A percentile compares a stretch with the other conserved stretches of the same genome.
These are phyloP conservation scores for Podarcis cretensis DNA, from an alignment of 2,113 vertebrate species.

Conservation along the genomic window DNA sequence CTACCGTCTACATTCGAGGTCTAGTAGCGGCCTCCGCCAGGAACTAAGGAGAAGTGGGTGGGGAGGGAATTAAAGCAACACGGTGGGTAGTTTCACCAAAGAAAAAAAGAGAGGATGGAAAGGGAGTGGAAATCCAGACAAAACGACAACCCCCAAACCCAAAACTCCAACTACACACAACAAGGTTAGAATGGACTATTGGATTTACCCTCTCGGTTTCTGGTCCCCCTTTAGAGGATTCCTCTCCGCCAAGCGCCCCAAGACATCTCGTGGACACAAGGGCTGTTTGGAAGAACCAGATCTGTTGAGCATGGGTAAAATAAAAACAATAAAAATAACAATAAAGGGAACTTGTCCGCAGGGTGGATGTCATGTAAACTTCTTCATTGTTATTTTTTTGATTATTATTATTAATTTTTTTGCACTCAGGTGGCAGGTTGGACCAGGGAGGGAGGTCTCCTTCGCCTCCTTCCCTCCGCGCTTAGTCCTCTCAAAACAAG, in stretches of 20 bases:
- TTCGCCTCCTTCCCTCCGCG: constrained; percentile 34
- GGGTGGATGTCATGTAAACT: constrained; percentile 76
- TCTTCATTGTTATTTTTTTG: constrained; percentile 44
- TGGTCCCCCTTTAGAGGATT: constrained; percentile 73
- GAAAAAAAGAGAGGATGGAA: constrained; percentile 15
- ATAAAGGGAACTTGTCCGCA: constrained; percentile 76
- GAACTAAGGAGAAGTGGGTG: constrained; percentile 5
- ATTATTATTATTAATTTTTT: neutral
- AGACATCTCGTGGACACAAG: constrained; percentile 79
- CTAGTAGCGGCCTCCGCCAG: constrained; percentile 60
- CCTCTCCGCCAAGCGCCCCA: constrained; percentile 76
- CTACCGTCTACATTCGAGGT: constrained; percentile 72
- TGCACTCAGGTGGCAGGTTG: constrained; percentile 66
- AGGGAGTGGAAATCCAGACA: neutral
- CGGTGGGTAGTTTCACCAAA: too few species aligned
- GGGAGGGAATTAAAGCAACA: neutral
- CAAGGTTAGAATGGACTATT: constrained; percentile 71
- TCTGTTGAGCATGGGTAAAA: constrained; percentile 55
- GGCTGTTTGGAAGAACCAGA: constrained; percentile 71
- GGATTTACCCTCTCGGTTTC: constrained; percentile 73
- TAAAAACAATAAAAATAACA: neutral
- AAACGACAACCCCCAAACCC: neutral
- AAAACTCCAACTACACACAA: constrained; percentile 63
- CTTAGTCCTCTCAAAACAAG: constrained; percentile 85
- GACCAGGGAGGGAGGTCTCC: constrained; percentile 22